Percentiles rank a stretch among this genome's conserved stretches.
phyloP scores from a whole-genome alignment of 2,113 vertebrate genomes.

The Grus americana region DNA sequence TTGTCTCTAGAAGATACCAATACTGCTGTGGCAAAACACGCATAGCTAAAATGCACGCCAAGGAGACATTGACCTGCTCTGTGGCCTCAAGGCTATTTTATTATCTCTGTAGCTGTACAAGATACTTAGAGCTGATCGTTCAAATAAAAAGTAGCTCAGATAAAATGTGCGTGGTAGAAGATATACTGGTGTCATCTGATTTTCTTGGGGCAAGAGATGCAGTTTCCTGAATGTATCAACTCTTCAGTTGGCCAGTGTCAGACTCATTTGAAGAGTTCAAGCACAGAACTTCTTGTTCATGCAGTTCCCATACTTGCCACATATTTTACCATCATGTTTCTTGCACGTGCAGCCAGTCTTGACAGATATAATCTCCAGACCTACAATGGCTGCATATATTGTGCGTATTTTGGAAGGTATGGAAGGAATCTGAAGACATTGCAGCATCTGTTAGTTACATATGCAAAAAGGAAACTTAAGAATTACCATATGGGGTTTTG shows the following conservation, averaged over 20 bases:
- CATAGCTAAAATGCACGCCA: background rate
- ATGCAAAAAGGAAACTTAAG: slow-evolving; percentile 60
- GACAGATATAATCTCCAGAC: slow-evolving; percentile 82
- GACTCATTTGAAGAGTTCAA: slow-evolving; percentile 61
- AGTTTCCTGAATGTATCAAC: slow-evolving; percentile 18
- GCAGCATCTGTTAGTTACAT: slow-evolving; percentile 64
- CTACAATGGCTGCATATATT: slow-evolving; percentile 35
- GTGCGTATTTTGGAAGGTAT: slow-evolving; percentile 76
- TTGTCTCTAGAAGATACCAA: slow-evolving; percentile 4
- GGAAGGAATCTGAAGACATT: slow-evolving; percentile 71
- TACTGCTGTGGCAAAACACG: background rate
- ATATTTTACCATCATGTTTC: slow-evolving; percentile 61
- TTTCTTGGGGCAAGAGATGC: slow-evolving; percentile 4
- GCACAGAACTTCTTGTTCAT: slow-evolving; percentile 54
- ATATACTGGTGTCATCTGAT: background rate
- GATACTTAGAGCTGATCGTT: background rate
- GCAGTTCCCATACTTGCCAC: slow-evolving; percentile 71
- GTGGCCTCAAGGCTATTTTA: background rate
- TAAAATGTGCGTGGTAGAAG: background rate
- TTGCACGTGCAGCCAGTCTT: slow-evolving; percentile 64
- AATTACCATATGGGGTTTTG: slow-evolving; percentile 60
- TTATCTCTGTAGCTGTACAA: background rate
- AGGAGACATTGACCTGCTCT: background rate
- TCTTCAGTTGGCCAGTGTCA: slow-evolving; percentile 8
- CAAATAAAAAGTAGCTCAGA: background rate